phyloP scores from a whole-genome alignment of 1,140 invertebrate genomes.

The Ctenoplectra terminalis region DNA sequence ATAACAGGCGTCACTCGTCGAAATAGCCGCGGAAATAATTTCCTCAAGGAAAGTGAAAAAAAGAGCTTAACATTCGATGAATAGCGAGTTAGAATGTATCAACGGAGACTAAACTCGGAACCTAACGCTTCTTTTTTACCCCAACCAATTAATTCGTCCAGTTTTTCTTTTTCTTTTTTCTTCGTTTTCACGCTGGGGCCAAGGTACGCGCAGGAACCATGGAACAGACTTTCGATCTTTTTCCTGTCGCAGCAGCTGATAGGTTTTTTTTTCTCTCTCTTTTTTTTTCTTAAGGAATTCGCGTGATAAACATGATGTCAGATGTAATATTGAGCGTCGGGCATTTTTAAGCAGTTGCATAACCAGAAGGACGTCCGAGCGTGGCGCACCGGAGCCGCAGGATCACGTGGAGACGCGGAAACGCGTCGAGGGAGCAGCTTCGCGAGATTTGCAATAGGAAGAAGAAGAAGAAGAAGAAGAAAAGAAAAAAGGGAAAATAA shows the following conservation, averaged over 20 bases:
- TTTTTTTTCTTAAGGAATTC: conserved; percentile 13
- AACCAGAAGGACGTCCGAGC: conserved; percentile 47
- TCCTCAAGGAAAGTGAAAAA: not conserved
- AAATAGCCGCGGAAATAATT: not conserved
- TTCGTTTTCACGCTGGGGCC: not conserved
- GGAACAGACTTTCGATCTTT: conserved; percentile 1
- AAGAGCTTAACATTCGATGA: not conserved
- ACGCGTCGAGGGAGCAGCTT: not conserved
- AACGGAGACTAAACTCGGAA: not conserved
- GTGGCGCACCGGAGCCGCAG: conserved; percentile 23
- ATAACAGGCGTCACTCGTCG: not conserved
- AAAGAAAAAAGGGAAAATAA: not conserved
- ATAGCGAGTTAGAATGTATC: not conserved
- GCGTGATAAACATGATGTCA: conserved; percentile 44
- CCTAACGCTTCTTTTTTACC: too few species aligned
- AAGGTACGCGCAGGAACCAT: not conserved
- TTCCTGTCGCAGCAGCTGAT: not conserved
- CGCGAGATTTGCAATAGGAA: not conserved
- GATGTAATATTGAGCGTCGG: conserved; percentile 33
- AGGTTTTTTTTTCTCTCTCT: too few species aligned
- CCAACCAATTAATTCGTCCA: not conserved
- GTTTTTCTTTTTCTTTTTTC: too few species aligned
- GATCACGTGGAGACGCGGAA: conserved; percentile 45
- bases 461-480: not conserved
- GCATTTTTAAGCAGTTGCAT: conserved; percentile 42